phyloP scores from a whole-genome alignment of 2,888 invertebrate genomes.

The Trissoscelio sp. region DNA sequence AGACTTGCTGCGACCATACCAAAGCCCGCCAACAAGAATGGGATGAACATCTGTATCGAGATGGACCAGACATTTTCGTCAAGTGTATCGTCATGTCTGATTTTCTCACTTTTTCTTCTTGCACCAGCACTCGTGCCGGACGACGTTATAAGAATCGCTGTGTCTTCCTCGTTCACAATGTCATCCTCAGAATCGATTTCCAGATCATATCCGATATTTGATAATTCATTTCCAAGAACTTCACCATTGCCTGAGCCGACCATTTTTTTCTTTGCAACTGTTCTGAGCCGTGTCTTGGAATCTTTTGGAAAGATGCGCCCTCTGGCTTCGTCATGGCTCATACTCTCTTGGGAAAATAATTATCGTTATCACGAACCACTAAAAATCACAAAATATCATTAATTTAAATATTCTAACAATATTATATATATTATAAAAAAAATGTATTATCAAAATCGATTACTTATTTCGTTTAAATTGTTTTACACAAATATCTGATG shows the following conservation, averaged over 20 bases:
- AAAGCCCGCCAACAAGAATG: slow-evolving; percentile 94
- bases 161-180: slow-evolving; percentile 74
- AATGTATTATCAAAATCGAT: too few relatives aligned
- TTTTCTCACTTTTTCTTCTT: slow-evolving; percentile 60
- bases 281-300: slow-evolving; percentile 76
- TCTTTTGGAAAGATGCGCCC: slow-evolving; percentile 68
- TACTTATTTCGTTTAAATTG: too few relatives aligned
- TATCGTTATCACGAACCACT: slow-evolving; percentile 72
- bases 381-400: slow-evolving; percentile 30
- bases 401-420: neutral
- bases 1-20: slow-evolving; percentile 96
- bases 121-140: slow-evolving; percentile 61
- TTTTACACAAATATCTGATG: too few relatives aligned
- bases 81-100: slow-evolving; percentile 61
- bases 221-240: slow-evolving; percentile 75
- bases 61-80: slow-evolving; percentile 88
- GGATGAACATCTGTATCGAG: slow-evolving; percentile 92
- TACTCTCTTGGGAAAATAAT: slow-evolving; percentile 72
- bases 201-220: slow-evolving; percentile 77
- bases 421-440: too few relatives aligned
- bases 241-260: slow-evolving; percentile 80
- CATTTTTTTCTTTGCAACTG: slow-evolving; percentile 75
- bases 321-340: slow-evolving; percentile 77
- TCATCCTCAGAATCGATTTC: slow-evolving; percentile 78
- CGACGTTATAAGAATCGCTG: slow-evolving; percentile 75